Evolutionary conservation across 2,113 vertebrate species (phyloP).

Genomic region (Lathamus discolor): DNA sequence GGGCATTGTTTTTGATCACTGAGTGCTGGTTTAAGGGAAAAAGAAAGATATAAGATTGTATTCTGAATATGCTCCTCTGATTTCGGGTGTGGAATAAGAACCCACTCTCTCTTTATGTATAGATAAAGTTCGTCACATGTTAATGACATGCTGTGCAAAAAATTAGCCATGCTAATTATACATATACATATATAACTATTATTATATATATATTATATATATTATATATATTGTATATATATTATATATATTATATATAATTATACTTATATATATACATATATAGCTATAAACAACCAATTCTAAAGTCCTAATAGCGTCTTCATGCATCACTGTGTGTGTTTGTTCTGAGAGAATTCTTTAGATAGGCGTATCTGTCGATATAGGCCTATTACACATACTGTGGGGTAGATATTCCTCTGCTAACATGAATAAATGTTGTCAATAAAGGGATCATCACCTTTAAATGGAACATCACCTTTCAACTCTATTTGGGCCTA

Average conservation of each 20-base stretch:
- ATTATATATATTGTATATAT: too few relatives aligned
- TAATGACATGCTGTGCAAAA: background rate
- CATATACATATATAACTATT: too few relatives aligned
- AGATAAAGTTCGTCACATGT: background rate
- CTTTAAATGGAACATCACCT: background rate
- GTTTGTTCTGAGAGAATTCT: background rate
- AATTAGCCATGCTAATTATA: background rate
- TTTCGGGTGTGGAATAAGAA: background rate
- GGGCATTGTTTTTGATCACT: background rate
- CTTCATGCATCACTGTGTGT: background rate
- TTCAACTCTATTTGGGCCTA: background rate
- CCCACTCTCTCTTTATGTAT: background rate
- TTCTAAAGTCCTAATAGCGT: background rate
- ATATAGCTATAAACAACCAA: background rate
- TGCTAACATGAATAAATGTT: background rate
- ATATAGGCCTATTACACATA: background rate
- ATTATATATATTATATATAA: too few relatives aligned
- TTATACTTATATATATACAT: too few relatives aligned
- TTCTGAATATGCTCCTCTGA: background rate
- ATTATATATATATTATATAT: too few relatives aligned
- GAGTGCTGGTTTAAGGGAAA: background rate
- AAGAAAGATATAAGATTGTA: background rate
- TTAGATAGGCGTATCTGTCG: background rate
- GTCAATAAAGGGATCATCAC: background rate
- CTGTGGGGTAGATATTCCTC: background rate